A percentile compares a stretch with the other conserved stretches of the same genome.
Conservation (phyloP, 2,113 vertebrate genomes). For the Apodemus sylvaticus region DNA sequence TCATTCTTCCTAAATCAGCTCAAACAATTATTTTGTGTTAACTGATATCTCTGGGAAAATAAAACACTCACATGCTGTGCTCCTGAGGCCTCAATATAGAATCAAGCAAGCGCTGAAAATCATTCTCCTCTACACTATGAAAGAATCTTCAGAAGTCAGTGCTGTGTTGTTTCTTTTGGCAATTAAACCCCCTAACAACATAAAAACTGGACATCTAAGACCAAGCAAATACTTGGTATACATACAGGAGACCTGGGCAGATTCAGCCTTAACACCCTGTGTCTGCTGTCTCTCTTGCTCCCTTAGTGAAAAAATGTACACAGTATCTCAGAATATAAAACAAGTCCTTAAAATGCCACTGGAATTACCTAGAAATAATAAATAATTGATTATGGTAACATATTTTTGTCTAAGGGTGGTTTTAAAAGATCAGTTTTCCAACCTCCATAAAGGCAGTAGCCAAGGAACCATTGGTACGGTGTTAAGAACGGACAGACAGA, state of each 20-base stretch:
- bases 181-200: neutral
- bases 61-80: neutral
- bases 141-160: neutral
- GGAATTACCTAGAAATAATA: neutral
- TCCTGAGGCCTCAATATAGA: neutral
- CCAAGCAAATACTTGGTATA: neutral
- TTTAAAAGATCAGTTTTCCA: conserved; percentile 24
- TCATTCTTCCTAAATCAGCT: conserved; percentile 4
- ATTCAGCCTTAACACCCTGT: neutral
- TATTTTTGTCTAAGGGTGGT: neutral
- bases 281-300: neutral
- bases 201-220: neutral
- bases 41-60: neutral
- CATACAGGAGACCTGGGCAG: neutral
- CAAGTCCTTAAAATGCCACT: neutral
- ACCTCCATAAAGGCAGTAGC: neutral
- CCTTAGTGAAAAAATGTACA: neutral
- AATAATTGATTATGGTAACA: neutral
- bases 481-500: neutral
- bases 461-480: neutral
- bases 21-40: conserved; percentile 8
- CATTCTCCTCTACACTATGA: neutral
- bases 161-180: neutral
- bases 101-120: neutral
- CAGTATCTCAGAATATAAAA: neutral